phyloP scores from a whole-genome alignment of 1,140 invertebrate species.

The Araneus ventricosus region DNA sequence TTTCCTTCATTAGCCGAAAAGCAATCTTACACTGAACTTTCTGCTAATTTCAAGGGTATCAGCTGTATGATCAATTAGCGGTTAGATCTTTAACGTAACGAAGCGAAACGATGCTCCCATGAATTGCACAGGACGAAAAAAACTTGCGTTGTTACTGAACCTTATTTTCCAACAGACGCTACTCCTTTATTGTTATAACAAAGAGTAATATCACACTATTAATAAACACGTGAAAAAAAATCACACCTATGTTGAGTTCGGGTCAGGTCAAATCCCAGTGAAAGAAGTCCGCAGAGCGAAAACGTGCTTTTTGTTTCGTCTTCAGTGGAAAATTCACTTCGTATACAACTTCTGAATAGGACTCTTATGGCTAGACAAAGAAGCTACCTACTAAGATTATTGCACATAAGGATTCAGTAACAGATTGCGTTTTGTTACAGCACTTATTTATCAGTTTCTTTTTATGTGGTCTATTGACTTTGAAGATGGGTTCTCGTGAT shows the following conservation, averaged over 20 bases:
- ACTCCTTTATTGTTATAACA: constrained; percentile 47
- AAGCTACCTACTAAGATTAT: constrained; percentile 47
- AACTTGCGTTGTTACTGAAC: background rate
- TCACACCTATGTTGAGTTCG: constrained; percentile 43
- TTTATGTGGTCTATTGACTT: constrained; percentile 49
- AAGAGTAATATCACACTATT: constrained; percentile 62
- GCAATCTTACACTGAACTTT: constrained; percentile 27
- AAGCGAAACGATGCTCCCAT: constrained; percentile 52
- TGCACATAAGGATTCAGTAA: constrained; percentile 24
- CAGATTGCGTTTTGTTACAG: constrained; percentile 32
- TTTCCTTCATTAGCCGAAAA: constrained; percentile 9
- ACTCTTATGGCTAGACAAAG: constrained; percentile 42
- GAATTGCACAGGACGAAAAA: constrained; percentile 2
- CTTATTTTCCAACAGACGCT: constrained; percentile 19
- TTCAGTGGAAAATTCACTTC: constrained; percentile 29
- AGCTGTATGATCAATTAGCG: constrained; percentile 38
- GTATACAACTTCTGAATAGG: constrained; percentile 25
- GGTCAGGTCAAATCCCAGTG: constrained; percentile 57
- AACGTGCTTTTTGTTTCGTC: constrained; percentile 54
- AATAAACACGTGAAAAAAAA: constrained; percentile 51
- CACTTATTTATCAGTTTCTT: constrained; percentile 38
- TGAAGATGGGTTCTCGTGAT: constrained; percentile 56
- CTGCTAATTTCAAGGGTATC: constrained; percentile 59
- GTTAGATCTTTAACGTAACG: constrained; percentile 13
- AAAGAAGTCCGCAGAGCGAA: constrained; percentile 47